Evolutionary conservation across 1,140 invertebrate genomes (phyloP), one percentile per base, ranked within the genome.

Genomic region (Augochlora pura): DNA sequence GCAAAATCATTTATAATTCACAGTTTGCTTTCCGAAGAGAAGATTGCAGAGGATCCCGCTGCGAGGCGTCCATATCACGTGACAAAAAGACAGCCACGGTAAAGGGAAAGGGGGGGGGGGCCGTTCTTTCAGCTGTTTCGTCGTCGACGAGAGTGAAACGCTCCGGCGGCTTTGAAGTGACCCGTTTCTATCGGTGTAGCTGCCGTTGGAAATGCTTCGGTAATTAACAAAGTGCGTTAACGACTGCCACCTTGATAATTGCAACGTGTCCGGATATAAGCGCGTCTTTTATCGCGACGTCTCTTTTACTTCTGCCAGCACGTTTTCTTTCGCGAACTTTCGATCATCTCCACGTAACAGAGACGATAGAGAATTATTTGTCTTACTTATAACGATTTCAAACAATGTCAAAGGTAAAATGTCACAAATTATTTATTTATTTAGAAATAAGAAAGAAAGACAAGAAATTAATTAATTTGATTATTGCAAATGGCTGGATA

Each of bases 181-280:
- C 39, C n/a, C 21, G 8, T 63, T 62, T n/a, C 57, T 63, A 73
- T 62, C 18, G 39, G 25, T 18, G 42, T 46, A n/a, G 12, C 65
- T 42, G 23, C 21, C 65, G 42, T 67, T 10, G 38, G 38, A 21
- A 7, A n/a, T 32, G 62, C 18, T 42, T 73, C 64, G 32, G 64
- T 71, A 77, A 67, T 83, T 80, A 80, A 82, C 77, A 66, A 82
- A 65, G 72, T 38, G 77, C 68, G 71, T 79, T 77, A 73, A 76
- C 42, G 75, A 54, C 57, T 42, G 64, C 21, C n/a, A 66, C 71
- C n/a, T 54, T 39, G 57, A 52, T 76, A 70, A 81, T 76, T 66
- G 62, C 32, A 32, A 39, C 32, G 76, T 10, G 27, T 46, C 46
- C 18, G 8, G 3, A 49, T 10, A 60, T 39, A n/a, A 32, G 38